Conservation (phyloP, 2,888 invertebrate genomes). For the Lasius platythorax region DNA sequence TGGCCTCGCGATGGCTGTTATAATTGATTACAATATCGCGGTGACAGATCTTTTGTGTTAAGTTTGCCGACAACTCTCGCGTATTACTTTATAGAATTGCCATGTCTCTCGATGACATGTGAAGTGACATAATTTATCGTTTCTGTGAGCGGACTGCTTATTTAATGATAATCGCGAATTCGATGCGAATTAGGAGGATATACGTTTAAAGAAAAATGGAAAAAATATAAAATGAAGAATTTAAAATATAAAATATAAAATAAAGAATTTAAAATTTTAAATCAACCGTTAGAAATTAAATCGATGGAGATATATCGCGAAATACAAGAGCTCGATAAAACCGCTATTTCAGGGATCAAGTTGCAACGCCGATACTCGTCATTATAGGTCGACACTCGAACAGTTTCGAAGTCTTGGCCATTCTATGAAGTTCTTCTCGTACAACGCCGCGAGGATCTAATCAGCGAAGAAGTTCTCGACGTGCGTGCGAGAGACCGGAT, state of each 20-base stretch:
- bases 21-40: constrained; percentile 57
- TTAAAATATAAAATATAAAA: not conserved
- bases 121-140: constrained; percentile 42
- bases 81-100: constrained; percentile 10
- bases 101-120: not conserved
- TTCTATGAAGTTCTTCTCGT: constrained; percentile 69
- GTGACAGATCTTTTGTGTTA: constrained; percentile 4
- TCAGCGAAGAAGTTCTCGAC: constrained; percentile 65
- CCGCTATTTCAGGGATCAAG: not conserved
- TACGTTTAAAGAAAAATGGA: not conserved
- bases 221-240: not conserved
- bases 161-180: constrained; percentile 26
- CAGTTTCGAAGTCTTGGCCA: constrained; percentile 63
- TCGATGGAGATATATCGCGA: not conserved
- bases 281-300: not conserved
- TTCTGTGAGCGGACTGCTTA: not conserved
- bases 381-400: constrained; percentile 17
- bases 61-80: not conserved
- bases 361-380: not conserved
- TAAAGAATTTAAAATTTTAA: not conserved
- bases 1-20: constrained; percentile 51
- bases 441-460: constrained; percentile 74
- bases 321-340: constrained; percentile 6
- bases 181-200: not conserved
- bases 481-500: constrained; percentile 68